Evolutionary conservation across 2,888 invertebrate species (phyloP).

Genomic region (Dexiosoma caninum): DNA sequence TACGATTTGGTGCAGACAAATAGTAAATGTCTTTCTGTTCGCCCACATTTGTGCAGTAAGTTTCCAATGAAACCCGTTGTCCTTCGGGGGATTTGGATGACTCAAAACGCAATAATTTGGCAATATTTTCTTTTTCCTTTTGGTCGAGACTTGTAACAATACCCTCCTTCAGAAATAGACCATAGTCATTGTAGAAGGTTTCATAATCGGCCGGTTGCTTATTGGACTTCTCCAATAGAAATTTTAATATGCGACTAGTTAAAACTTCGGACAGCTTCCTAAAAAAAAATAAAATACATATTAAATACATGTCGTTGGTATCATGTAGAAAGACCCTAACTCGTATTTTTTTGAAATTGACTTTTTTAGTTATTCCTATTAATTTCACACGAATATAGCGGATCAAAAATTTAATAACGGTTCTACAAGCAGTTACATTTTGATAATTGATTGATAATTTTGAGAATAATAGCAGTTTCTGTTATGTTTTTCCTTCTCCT

Average conservation of each 20-base stretch:
- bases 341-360: too few relatives aligned
- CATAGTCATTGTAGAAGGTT: conserved; percentile 94
- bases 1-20: conserved; percentile 95
- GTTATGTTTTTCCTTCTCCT: too few relatives aligned
- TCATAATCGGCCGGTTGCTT: conserved; percentile 90
- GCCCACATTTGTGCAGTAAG: conserved; percentile 86
- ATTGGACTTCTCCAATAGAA: conserved; percentile 88
- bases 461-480: too few relatives aligned
- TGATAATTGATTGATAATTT: too few relatives aligned
- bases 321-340: too few relatives aligned
- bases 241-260: conserved; percentile 89
- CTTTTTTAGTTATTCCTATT: too few relatives aligned
- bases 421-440: too few relatives aligned
- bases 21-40: conserved; percentile 93
- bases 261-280: conserved; percentile 91
- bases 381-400: too few relatives aligned
- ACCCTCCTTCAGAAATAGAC: conserved; percentile 95
- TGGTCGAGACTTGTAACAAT: conserved; percentile 91
- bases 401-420: too few relatives aligned
- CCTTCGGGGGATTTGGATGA: conserved; percentile 87
- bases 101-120: conserved; percentile 93
- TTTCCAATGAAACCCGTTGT: conserved; percentile 86
- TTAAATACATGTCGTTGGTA: too few relatives aligned
- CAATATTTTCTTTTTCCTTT: conserved; percentile 92
- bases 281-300: neutral